Evolutionary conservation across 2,888 invertebrate genomes (phyloP).

Genomic region (Caenorhabditis sinica): DNA sequence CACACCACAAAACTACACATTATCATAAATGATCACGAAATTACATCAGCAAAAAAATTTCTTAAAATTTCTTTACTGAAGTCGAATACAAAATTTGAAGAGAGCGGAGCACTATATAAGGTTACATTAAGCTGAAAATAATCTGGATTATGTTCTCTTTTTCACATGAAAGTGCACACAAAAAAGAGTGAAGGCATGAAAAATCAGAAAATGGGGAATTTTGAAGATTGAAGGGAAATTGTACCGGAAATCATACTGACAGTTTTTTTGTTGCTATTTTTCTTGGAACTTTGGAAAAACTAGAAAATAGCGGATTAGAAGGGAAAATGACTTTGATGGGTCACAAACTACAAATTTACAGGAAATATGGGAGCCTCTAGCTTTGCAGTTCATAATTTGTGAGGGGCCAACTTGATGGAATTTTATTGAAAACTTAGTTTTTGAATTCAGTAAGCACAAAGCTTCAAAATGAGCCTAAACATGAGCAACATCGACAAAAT

Average conservation of each 20-base stretch:
- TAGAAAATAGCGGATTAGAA: neutral
- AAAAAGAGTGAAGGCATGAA: neutral
- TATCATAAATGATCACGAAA: constrained; percentile 33
- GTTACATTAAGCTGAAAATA: neutral
- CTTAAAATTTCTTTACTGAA: too few species aligned
- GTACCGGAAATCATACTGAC: constrained; percentile 4
- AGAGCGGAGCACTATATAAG: neutral
- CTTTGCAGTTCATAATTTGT: too few species aligned
- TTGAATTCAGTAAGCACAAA: too few species aligned
- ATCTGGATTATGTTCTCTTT: constrained; percentile 21
- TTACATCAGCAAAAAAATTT: constrained; percentile 50
- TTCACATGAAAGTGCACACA: neutral
- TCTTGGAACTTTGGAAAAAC: neutral
- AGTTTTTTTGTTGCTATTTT: neutral
- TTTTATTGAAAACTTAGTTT: too few species aligned
- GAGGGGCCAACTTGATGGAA: too few species aligned
- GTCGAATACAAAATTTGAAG: neutral
- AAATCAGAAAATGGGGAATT: neutral
- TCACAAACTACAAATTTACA: too few species aligned
- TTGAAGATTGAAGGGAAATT: neutral
- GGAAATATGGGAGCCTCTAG: too few species aligned
- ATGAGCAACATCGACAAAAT: too few species aligned
- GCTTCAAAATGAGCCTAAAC: too few species aligned
- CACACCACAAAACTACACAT: constrained; percentile 27
- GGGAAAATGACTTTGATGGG: too few species aligned